Conservation (phyloP, 2,888 invertebrate species). For the Nemotelus nigrinus region DNA sequence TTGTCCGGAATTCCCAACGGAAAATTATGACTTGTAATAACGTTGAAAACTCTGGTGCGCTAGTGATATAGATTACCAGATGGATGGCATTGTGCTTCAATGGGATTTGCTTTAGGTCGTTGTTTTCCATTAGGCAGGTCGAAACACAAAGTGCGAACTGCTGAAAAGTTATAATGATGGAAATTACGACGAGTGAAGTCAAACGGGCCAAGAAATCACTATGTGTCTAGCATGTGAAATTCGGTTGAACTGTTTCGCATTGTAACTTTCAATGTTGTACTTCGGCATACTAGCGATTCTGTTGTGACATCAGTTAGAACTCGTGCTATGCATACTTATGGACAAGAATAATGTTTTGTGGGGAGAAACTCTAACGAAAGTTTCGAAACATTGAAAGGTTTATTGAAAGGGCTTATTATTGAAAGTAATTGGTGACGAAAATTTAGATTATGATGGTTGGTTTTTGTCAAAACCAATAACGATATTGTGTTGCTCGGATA, state of each 20-base stretch:
- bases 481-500: no score
- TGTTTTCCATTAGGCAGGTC: slow-evolving; percentile 15
- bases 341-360: no score
- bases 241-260: slow-evolving; percentile 29
- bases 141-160: slow-evolving; percentile 21
- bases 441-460: no score
- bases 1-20: slow-evolving; percentile 24
- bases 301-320: no score
- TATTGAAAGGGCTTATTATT: no score
- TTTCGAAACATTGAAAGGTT: no score
- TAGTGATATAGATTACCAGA: slow-evolving; percentile 31
- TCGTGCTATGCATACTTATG: no score
- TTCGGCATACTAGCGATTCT: no score
- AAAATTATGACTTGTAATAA: slow-evolving; percentile 42
- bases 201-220: neutral
- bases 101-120: neutral
- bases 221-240: slow-evolving; percentile 15
- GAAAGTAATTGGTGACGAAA: no score
- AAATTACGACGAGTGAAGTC: slow-evolving; percentile 25
- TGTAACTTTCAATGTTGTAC: neutral
- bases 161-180: slow-evolving; percentile 39
- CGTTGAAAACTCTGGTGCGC: slow-evolving; percentile 34
- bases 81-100: neutral
- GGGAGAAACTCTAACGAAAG: no score
- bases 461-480: no score